Evolutionary conservation across 2,797 vertebrate species (phyloP).

Genomic region (Passerculus sandwichensis): DNA sequence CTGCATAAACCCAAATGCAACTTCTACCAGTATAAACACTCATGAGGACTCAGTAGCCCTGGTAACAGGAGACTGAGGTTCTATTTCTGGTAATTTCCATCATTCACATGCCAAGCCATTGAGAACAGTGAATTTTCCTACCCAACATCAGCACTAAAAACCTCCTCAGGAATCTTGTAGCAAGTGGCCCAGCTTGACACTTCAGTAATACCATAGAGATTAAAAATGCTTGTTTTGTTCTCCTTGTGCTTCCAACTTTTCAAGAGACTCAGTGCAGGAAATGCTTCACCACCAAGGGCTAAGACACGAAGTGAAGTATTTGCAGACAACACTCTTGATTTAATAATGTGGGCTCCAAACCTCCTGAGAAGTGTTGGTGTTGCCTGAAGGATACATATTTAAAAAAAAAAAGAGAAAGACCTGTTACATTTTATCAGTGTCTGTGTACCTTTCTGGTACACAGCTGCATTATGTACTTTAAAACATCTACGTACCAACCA

Average conservation of each 20-base stretch:
- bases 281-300: constrained; percentile 92
- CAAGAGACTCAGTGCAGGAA: constrained; percentile 81
- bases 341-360: constrained; percentile 84
- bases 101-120: background rate
- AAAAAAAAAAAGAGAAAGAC: background rate
- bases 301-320: constrained; percentile 87
- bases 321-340: constrained; percentile 80
- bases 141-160: constrained; percentile 62
- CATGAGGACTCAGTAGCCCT: background rate
- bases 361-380: constrained; percentile 89
- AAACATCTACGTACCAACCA: background rate
- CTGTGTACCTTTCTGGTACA: background rate
- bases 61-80: background rate
- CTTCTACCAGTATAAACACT: background rate
- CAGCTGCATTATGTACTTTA: background rate
- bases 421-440: background rate
- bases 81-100: background rate
- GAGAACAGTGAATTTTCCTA: constrained; percentile 5
- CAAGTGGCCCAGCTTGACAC: constrained; percentile 96
- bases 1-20: background rate
- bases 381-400: constrained; percentile 74
- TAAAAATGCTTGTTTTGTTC: constrained; percentile 89
- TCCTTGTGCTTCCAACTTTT: constrained; percentile 86
- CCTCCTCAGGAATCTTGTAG: constrained; percentile 83
- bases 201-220: constrained; percentile 95